Evolutionary conservation across 2,888 invertebrate species (phyloP).

Genomic region (Drosophila kambysellisi): DNA sequence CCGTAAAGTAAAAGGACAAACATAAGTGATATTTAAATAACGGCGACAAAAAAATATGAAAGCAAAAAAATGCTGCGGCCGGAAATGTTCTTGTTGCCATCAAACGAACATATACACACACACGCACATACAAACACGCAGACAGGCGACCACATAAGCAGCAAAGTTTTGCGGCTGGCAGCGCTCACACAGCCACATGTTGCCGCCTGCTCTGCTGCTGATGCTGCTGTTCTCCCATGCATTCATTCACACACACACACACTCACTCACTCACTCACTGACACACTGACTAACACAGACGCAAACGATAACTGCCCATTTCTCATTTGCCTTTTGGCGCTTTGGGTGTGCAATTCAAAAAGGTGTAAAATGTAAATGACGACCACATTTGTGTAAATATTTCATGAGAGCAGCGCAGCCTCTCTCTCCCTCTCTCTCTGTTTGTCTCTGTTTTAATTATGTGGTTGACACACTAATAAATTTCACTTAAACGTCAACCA

Average conservation of each 20-base stretch:
- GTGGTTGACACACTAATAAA: slow-evolving; percentile 26
- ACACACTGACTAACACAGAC: background rate
- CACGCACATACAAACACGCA: slow-evolving; percentile 19
- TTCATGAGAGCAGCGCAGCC: slow-evolving; percentile 25
- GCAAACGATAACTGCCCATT: background rate
- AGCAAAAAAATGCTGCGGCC: slow-evolving; percentile 23
- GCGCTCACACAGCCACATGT: slow-evolving; percentile 61
- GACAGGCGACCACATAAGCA: slow-evolving; percentile 9
- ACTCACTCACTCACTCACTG: background rate
- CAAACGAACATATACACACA: slow-evolving; percentile 8
- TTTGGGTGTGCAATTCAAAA: slow-evolving; percentile 48
- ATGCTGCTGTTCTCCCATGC: slow-evolving; percentile 2
- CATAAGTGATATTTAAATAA: slow-evolving; percentile 72
- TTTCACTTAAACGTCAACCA: slow-evolving; percentile 30
- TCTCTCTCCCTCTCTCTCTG: slow-evolving; percentile 6
- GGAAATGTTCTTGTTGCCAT: slow-evolving; percentile 47
- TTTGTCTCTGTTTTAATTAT: slow-evolving; percentile 50
- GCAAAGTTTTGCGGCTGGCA: slow-evolving; percentile 30
- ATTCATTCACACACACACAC: background rate
- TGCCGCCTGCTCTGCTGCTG: slow-evolving; percentile 43
- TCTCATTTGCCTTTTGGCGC: background rate
- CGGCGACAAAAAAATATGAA: slow-evolving; percentile 19
- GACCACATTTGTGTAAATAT: slow-evolving; percentile 57
- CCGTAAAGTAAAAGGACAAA: slow-evolving; percentile 55
- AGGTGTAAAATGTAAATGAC: slow-evolving; percentile 75